Conservation (phyloP, 2,113 vertebrate species). For the Chaetodon auriga region DNA sequence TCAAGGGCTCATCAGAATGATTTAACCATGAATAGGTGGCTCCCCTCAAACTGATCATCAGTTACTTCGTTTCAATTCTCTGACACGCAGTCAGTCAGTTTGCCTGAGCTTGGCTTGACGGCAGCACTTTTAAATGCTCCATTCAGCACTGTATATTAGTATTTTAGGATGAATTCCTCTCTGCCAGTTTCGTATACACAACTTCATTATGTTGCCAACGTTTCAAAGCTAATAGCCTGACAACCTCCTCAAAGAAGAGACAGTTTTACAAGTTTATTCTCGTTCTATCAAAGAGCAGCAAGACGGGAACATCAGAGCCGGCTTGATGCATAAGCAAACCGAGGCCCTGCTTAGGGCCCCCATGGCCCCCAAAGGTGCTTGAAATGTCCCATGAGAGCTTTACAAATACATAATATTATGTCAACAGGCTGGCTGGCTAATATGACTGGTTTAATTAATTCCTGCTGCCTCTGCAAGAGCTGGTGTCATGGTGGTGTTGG, state of each 20-base stretch:
- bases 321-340: too few relatives aligned
- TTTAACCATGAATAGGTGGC: conserved; percentile 55
- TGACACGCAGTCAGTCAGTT: conserved; percentile 71
- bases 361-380: too few relatives aligned
- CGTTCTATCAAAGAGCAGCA: neutral
- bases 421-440: too few relatives aligned
- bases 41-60: conserved; percentile 65
- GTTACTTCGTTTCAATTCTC: conserved; percentile 70
- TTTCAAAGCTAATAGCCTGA: conserved; percentile 38
- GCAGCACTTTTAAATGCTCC: conserved; percentile 67
- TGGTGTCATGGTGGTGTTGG: too few relatives aligned
- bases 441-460: too few relatives aligned
- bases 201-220: conserved; percentile 21
- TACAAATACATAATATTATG: too few relatives aligned
- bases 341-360: too few relatives aligned
- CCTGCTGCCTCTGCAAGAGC: too few relatives aligned
- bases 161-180: conserved; percentile 52
- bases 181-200: conserved; percentile 23
- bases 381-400: too few relatives aligned
- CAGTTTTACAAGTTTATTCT: conserved; percentile 17
- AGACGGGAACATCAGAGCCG: neutral
- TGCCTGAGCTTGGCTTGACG: conserved; percentile 38
- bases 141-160: conserved; percentile 68
- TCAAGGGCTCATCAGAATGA: conserved; percentile 41
- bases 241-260: conserved; percentile 4